A percentile compares a stretch with the other conserved stretches of the same genome.
phyloP scores from a whole-genome alignment of 2,797 vertebrate genomes.

The Euthynnus affinis region DNA sequence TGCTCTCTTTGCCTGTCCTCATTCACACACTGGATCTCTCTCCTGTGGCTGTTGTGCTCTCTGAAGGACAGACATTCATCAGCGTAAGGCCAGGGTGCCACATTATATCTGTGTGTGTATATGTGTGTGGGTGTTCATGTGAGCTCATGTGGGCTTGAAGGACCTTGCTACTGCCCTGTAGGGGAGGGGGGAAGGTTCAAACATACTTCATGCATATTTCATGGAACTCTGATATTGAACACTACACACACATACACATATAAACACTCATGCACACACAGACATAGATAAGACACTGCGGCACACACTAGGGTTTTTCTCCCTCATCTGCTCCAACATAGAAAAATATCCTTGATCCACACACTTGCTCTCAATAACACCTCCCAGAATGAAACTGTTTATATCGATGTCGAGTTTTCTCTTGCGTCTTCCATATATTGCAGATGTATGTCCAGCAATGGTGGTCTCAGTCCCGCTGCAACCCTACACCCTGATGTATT shows the following conservation, averaged over 20 bases:
- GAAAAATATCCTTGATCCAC: slow-evolving; percentile 36
- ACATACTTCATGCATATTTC: slow-evolving; percentile 81
- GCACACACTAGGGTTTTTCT: slow-evolving; percentile 22
- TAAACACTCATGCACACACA: slow-evolving; percentile 13
- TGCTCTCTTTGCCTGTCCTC: slow-evolving; percentile 42
- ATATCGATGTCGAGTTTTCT: slow-evolving; percentile 43
- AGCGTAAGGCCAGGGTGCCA: slow-evolving; percentile 59
- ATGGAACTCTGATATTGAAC: slow-evolving; percentile 70
- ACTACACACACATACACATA: slow-evolving; percentile 21
- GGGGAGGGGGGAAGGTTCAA: slow-evolving; percentile 57
- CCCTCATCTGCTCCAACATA: slow-evolving; percentile 23
- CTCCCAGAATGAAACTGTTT: slow-evolving; percentile 44
- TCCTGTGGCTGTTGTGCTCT: slow-evolving; percentile 53
- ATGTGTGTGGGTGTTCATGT: slow-evolving; percentile 20
- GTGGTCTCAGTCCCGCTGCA: slow-evolving; percentile 41
- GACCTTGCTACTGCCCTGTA: slow-evolving; percentile 66
- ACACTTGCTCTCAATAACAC: neutral
- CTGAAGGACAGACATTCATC: slow-evolving; percentile 75
- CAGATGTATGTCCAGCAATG: slow-evolving; percentile 31
- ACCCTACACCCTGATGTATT: slow-evolving; percentile 59
- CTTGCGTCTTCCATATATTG: slow-evolving; percentile 26
- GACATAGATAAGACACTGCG: slow-evolving; percentile 39
- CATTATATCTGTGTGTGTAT: slow-evolving; percentile 37
- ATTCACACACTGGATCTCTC: slow-evolving; percentile 52
- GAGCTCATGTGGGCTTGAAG: slow-evolving; percentile 58